phyloP scores from a whole-genome alignment of 2,113 vertebrate species.

The Cnemophilus loriae region DNA sequence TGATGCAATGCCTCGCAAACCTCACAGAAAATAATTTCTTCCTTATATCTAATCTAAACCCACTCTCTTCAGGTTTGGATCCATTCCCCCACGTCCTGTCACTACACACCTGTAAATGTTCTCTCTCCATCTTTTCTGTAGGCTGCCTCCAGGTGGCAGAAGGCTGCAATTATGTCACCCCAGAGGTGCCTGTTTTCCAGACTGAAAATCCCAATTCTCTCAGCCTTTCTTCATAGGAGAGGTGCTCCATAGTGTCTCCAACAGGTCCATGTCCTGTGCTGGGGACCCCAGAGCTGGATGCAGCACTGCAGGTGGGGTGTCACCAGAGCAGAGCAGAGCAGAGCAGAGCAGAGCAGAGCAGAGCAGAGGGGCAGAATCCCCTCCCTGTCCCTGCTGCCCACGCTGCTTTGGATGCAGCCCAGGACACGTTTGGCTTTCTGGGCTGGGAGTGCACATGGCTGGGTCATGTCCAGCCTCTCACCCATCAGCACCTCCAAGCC shows the following conservation, averaged over 20 bases:
- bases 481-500: rapidly evolving
- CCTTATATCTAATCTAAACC: neutral
- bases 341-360: no score
- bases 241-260: neutral
- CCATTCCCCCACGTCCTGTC: neutral
- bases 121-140: neutral
- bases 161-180: neutral
- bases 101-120: neutral
- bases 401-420: neutral
- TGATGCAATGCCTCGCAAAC: neutral
- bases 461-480: neutral
- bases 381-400: neutral
- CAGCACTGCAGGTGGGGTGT: neutral
- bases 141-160: neutral
- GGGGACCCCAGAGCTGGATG: neutral
- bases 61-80: neutral
- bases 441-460: rapidly evolving
- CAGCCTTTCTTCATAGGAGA: neutral
- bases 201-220: neutral
- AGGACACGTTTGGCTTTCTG: neutral
- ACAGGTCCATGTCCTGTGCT: neutral
- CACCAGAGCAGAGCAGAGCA: neutral
- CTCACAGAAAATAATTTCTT: neutral
- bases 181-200: neutral
- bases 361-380: neutral